Evolutionary conservation across 2,113 vertebrate species (phyloP).

Genomic region (Loxodonta africana): DNA sequence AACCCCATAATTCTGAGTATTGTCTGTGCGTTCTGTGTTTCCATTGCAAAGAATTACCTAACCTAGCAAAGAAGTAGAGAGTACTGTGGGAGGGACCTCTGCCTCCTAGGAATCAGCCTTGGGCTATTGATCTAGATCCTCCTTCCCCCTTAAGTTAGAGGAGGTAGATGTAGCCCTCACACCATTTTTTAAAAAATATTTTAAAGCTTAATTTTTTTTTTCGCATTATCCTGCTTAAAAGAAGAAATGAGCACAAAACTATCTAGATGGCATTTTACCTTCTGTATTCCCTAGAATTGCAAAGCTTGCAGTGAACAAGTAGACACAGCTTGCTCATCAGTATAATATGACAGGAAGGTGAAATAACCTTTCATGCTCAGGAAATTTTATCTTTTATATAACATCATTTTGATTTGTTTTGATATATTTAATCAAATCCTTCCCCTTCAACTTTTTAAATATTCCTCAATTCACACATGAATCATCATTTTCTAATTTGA

Average conservation of each 20-base stretch:
- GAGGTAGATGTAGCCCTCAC: too few relatives aligned
- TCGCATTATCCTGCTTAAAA: not conserved
- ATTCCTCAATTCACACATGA: not conserved
- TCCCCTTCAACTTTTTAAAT: not conserved
- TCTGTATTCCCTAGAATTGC: not conserved
- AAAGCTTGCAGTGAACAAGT: not conserved
- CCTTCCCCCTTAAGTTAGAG: too few relatives aligned
- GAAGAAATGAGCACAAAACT: not conserved
- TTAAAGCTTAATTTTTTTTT: not conserved
- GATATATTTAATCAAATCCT: not conserved
- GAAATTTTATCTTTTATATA: not conserved
- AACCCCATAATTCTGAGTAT: too few relatives aligned
- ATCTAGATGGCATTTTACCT: not conserved
- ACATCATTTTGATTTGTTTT: not conserved
- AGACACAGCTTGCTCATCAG: too few relatives aligned
- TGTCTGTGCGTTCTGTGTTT: too few relatives aligned
- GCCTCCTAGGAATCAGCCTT: too few relatives aligned
- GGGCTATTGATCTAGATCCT: too few relatives aligned
- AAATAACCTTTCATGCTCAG: not conserved
- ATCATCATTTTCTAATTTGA: not conserved
- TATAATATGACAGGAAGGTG: not conserved
- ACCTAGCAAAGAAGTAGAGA: too few relatives aligned
- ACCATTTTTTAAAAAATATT: not conserved
- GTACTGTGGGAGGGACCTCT: too few relatives aligned
- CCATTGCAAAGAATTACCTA: too few relatives aligned